Evolutionary conservation across 2,888 invertebrate species (phyloP), one percentile per base, ranked within the genome.

Genomic region (Drosophila pseudotakahashii): DNA sequence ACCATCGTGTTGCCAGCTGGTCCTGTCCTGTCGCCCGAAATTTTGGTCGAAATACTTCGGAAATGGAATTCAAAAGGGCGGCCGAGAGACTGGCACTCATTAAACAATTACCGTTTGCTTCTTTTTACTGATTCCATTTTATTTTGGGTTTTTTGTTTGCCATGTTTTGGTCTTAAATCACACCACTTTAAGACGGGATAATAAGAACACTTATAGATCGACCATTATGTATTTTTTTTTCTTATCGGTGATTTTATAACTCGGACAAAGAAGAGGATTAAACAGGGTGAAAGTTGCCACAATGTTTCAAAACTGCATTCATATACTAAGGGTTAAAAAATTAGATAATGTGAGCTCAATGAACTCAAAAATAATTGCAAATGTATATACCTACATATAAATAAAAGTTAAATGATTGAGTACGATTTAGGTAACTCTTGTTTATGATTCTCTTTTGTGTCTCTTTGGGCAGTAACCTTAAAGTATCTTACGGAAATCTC

Each of bases 41-140:
- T 78, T 60, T 78, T 74, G 75, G 73, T 59, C 52, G 45, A 34
- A 41, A 36, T 39, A 7, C 32, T 53, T 34, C 14, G 41, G 47
- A 62, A 60, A 61, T 13, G 13, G 41, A 51, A 60, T 59, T 51
- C 57, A 58, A 79, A 70, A 52, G 60, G 72, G 59, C 57, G 42
- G 39, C 32, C 34, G 41, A 30, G 48, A 47, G 44, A 32, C 45
- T 47, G 55, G 42, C 36, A 26, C 77, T 73, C 81, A 87, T 82
- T 82, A 84, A 84, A 71, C 55, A 82, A 87, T 87, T 82, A 82
- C 51, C 54, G 69, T 77, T 75, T 78, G 30, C 14, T 14, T 13
- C 37, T 51, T 68, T 76, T 79, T 53, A 16, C 54, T 2, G 39
- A 39, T 30, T 51, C 47, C 51, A 45, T 58, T 71, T 71, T 47